Evolutionary conservation across 2,113 vertebrate species (phyloP).

Genomic region (Heloderma charlesbogerti): DNA sequence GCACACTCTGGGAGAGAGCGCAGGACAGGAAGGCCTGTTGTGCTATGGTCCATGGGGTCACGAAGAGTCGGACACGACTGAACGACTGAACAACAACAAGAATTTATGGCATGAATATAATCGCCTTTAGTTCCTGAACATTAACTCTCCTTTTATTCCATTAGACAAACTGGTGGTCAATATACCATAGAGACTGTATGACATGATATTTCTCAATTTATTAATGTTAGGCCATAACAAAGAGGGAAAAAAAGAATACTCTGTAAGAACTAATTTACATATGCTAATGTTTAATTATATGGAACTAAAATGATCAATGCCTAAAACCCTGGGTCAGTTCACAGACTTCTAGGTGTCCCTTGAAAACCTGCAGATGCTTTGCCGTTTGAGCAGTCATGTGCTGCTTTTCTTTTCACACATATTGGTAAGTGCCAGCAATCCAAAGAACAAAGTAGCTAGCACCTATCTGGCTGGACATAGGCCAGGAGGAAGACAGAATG

Average conservation of each 20-base stretch:
- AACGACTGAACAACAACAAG: too few relatives aligned
- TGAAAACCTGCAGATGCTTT: background rate
- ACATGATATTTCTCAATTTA: background rate
- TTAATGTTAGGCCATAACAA: background rate
- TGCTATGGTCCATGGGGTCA: too few relatives aligned
- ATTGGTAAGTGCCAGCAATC: too few relatives aligned
- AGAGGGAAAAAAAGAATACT: background rate
- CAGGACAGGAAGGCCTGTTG: too few relatives aligned
- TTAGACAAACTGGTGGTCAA: background rate
- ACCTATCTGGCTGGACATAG: too few relatives aligned
- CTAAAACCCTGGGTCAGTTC: background rate
- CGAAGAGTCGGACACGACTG: too few relatives aligned
- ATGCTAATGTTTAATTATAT: background rate
- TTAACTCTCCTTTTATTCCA: background rate
- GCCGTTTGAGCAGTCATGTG: too few relatives aligned
- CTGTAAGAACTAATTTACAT: background rate
- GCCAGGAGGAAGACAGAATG: too few relatives aligned
- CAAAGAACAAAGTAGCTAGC: background rate
- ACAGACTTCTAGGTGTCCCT: background rate
- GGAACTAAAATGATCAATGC: background rate
- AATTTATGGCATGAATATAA: too few relatives aligned
- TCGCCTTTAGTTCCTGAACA: background rate
- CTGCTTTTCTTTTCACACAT: too few relatives aligned
- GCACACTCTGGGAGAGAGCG: too few relatives aligned
- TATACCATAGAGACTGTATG: background rate